These are phyloP conservation scores for Plagodis dolabraria DNA, from an alignment of 2,888 invertebrate genomes.

Conservation along the genomic window DNA sequence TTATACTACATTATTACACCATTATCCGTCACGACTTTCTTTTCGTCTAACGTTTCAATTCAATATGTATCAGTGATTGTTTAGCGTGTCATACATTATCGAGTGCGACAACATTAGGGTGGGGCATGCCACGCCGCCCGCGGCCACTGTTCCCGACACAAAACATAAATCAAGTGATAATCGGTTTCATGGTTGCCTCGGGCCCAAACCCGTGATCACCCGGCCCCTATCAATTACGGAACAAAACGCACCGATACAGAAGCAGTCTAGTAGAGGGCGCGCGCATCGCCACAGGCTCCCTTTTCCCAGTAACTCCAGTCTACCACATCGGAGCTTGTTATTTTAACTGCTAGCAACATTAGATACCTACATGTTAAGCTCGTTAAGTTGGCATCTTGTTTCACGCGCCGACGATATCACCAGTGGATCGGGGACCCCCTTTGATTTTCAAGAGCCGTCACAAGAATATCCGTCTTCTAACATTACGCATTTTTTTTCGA, in stretches of 20 bases:
- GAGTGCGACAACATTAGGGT: constrained; percentile 43
- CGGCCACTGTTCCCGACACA: constrained; percentile 47
- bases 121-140: constrained; percentile 36
- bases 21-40: not conserved
- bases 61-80: constrained; percentile 31
- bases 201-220: constrained; percentile 32
- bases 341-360: constrained; percentile 54
- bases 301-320: constrained; percentile 20
- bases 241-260: constrained; percentile 45
- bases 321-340: constrained; percentile 34
- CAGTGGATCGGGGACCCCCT: constrained; percentile 61
- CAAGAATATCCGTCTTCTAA: constrained; percentile 49
- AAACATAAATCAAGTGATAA: constrained; percentile 51
- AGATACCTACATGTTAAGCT: constrained; percentile 62
- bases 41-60: not conserved
- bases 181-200: constrained; percentile 47
- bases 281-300: constrained; percentile 41
- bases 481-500: constrained; percentile 59
- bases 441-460: constrained; percentile 62
- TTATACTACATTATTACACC: not conserved
- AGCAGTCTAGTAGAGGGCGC: constrained; percentile 35
- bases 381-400: constrained; percentile 69
- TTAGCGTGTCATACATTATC: constrained; percentile 35
- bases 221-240: constrained; percentile 41
- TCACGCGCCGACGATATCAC: constrained; percentile 57